Evolutionary conservation across 2,113 vertebrate genomes (phyloP).

Genomic region (Malaclemys terrapin): DNA sequence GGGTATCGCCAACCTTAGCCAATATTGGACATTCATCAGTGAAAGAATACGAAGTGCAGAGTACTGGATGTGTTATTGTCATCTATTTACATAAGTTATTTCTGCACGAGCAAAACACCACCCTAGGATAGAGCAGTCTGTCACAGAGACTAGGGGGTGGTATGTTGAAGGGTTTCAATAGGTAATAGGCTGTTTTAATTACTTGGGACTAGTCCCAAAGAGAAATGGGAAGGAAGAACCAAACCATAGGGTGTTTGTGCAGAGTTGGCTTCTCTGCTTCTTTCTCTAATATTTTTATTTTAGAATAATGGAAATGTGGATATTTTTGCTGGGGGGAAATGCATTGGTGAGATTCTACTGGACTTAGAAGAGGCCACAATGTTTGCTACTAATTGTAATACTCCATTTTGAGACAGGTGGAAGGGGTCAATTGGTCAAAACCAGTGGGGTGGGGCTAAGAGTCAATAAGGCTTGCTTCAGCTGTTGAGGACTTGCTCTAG

Average conservation of each 20-base stretch:
- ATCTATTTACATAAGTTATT: constrained; percentile 44
- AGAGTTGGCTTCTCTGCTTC: constrained; percentile 47
- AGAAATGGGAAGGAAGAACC: constrained; percentile 9
- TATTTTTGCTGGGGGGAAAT: constrained; percentile 8
- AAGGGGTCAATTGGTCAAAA: not conserved
- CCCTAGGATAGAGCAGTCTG: not conserved
- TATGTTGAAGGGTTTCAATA: constrained; percentile 6
- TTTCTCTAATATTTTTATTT: not conserved
- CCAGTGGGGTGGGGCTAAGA: not conserved
- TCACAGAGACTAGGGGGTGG: not conserved
- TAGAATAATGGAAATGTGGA: not conserved
- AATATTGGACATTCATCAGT: constrained; percentile 38
- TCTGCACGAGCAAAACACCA: not conserved
- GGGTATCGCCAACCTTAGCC: constrained; percentile 48
- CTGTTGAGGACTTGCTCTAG: not conserved
- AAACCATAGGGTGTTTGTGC: not conserved
- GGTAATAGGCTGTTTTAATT: not conserved
- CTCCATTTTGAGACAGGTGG: not conserved
- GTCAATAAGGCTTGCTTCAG: not conserved
- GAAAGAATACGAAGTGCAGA: not conserved
- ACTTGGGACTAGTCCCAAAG: not conserved
- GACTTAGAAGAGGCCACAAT: not conserved
- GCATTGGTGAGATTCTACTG: constrained; percentile 42
- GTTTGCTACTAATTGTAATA: not conserved
- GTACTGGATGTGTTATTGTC: constrained; percentile 22